phyloP scores from a whole-genome alignment of 2,113 vertebrate genomes.

The Calyptommatus sinebrachiatus region DNA sequence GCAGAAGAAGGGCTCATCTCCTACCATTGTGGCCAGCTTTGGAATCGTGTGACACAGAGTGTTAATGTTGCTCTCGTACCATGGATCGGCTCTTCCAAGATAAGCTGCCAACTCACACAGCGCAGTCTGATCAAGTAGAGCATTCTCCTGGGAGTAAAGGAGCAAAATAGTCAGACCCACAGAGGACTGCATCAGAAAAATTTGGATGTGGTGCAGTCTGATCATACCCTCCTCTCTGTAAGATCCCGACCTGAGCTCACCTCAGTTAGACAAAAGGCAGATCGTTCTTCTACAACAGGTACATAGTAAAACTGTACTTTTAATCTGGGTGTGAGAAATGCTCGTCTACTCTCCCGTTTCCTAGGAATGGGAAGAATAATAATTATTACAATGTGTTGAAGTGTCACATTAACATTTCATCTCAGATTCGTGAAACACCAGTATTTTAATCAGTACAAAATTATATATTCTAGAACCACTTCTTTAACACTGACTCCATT shows the following conservation, averaged over 20 bases:
- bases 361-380: slow-evolving; percentile 57
- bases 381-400: background rate
- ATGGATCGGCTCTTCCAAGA: slow-evolving; percentile 84
- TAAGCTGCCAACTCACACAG: slow-evolving; percentile 80
- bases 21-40: slow-evolving; percentile 85
- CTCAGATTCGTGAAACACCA: background rate
- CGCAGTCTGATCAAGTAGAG: slow-evolving; percentile 28
- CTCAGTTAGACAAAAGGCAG: slow-evolving; percentile 20
- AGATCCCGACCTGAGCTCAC: slow-evolving; percentile 43
- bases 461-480: background rate
- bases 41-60: slow-evolving; percentile 83
- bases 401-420: background rate
- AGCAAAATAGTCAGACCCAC: background rate
- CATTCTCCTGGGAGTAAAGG: background rate
- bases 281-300: slow-evolving; percentile 67
- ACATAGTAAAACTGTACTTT: slow-evolving; percentile 92
- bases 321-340: slow-evolving; percentile 82
- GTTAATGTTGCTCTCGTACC: slow-evolving; percentile 88
- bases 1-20: slow-evolving; percentile 20
- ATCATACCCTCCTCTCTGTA: accelerated
- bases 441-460: background rate
- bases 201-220: background rate
- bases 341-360: slow-evolving; percentile 84
- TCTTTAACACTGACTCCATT: background rate
- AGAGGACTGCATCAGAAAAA: background rate